Evolutionary conservation across 1,140 invertebrate genomes (phyloP), one percentile per base, ranked within the genome.

Genomic region (Macrobrachium nipponense): DNA sequence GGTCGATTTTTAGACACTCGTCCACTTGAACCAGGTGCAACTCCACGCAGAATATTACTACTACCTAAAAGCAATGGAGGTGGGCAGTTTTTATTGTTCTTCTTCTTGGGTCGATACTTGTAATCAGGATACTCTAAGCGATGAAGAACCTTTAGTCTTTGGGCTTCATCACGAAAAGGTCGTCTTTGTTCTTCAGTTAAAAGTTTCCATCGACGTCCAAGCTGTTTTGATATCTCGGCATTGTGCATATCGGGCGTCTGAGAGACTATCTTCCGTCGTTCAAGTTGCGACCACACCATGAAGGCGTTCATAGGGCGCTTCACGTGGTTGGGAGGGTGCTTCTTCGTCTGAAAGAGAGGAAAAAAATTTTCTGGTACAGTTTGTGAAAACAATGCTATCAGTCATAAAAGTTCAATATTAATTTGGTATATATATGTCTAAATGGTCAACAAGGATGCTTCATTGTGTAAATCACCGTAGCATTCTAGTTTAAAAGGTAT

Each of bases 121-220:
- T 99, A 99, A 91, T 98, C 96, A 0, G 98, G 98, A 91, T 98
- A 99, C 91, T 99, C 97, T 91, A 96, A 94, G 94, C 97, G 95
- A 91, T 99, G 98, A 59, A 99, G 92, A 89, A 97, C 93, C 60
- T 98, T 92, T 1, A 99, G 93, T 77, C 96, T 93, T 90, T 98
- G 98, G 0, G 98, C 98, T 90, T 99, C 97, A 43, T 97, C 84
- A 12, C 84, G 77, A 60, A 51, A 86, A 36, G 84, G 84, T n/a
- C 77, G 43, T 20, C 84, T 36, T 68, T 86, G 60, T 11, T 86
- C 84, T 59, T 86, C 83, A 23, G 84, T 70, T 59, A 86, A 70
- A 2, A 86, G 84, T 78, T 80, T 86, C 84, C 84, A 86, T 15
- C 84, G 77, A 58, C 84, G 76, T n/a, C 84, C 84, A 77, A 86